phyloP scores from a whole-genome alignment of 2,797 vertebrate genomes.

The Pempheris klunzingeri region DNA sequence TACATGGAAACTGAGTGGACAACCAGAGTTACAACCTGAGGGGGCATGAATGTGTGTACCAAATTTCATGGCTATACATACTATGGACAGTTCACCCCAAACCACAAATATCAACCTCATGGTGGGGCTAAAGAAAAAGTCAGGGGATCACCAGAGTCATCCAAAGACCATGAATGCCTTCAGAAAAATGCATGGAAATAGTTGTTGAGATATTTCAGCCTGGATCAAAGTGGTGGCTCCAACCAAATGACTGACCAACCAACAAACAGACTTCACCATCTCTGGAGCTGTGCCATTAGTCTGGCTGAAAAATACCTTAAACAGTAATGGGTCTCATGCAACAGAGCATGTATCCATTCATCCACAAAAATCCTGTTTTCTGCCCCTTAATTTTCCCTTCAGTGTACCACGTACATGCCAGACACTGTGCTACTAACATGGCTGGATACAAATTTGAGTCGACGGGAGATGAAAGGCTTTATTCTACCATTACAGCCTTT shows the following conservation, averaged over 20 bases:
- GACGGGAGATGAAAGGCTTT: conserved; percentile 37
- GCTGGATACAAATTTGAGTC: conserved; percentile 13
- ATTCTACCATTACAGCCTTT: conserved; percentile 27
- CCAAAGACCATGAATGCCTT: not conserved
- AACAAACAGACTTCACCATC: not conserved
- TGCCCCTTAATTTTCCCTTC: conserved; percentile 9
- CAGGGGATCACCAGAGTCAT: not conserved
- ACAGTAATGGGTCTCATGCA: conserved; percentile 17
- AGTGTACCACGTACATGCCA: conserved; percentile 15
- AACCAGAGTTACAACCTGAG: not conserved
- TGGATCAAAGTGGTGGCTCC: not conserved
- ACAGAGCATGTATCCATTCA: conserved; percentile 15
- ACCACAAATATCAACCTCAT: not conserved
- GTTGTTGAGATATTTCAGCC: not conserved
- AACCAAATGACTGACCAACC: not conserved
- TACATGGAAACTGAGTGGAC: not conserved
- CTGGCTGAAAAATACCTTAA: not conserved
- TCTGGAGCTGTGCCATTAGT: not conserved
- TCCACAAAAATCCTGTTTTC: conserved; percentile 30
- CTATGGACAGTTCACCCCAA: not conserved
- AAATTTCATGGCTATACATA: not conserved
- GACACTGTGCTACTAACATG: not conserved
- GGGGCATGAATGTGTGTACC: not conserved
- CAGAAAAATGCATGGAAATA: not conserved
- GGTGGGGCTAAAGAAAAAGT: not conserved